Percentiles rank a stretch among this genome's conserved stretches.
Conservation (phyloP, 2,888 invertebrate species). For the Odontomyia ornata region DNA sequence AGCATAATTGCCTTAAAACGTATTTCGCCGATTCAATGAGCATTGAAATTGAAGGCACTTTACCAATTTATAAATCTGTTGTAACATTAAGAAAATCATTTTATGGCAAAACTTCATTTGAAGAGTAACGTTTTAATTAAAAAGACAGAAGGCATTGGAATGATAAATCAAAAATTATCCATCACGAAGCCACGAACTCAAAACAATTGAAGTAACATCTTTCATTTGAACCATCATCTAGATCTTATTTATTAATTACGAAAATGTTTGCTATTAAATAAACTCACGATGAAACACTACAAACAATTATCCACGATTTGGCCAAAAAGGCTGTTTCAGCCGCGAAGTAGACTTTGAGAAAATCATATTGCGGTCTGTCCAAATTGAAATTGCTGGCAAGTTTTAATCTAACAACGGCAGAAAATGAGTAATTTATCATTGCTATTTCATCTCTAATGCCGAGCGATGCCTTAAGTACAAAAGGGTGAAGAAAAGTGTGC, state of each 20-base stretch:
- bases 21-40: not conserved
- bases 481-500: too few relatives aligned
- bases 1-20: too few relatives aligned
- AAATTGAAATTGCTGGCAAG: not conserved
- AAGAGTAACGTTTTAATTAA: constrained; percentile 31
- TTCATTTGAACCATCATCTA: constrained; percentile 7
- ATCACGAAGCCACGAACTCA: constrained; percentile 23
- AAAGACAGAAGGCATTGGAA: constrained; percentile 30
- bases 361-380: not conserved
- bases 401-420: not conserved
- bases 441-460: not conserved
- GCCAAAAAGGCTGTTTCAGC: not conserved
- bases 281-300: constrained; percentile 32
- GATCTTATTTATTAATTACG: constrained; percentile 38
- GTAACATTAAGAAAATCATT: not conserved
- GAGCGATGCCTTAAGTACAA: too few relatives aligned
- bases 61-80: constrained; percentile 7
- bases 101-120: not conserved
- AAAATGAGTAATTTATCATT: not conserved
- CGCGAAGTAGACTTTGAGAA: not conserved
- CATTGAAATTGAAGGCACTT: constrained; percentile 16
- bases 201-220: not conserved
- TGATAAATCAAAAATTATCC: constrained; percentile 11
- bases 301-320: constrained; percentile 39
- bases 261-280: constrained; percentile 16